Base-by-base conservation (phyloP, 1,140 invertebrate species). In the Gyrodactylus salaris region DNA sequence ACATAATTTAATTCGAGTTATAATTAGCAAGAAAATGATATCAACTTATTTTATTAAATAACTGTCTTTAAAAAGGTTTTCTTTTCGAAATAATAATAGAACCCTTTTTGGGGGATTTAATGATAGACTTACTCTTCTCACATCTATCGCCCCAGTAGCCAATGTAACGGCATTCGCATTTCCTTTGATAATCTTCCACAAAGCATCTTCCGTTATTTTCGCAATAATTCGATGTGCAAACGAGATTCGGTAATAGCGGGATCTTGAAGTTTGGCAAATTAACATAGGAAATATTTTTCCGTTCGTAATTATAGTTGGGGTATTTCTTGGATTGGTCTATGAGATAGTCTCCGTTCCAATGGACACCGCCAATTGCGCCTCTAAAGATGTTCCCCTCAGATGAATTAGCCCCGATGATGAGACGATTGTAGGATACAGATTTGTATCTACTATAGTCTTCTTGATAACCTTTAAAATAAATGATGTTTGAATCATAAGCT, bases 81-180 rank as follows among this genome's bases (percentile, higher is more conserved):
- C n/a, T n/a, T n/a, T n/a, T n/a, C n/a, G n/a, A n/a, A n/a, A n/a
- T n/a, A n/a, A n/a, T n/a, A n/a, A n/a, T n/a, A n/a, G n/a, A n/a
- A n/a, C n/a, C n/a, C n/a, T n/a, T n/a, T n/a, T n/a, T n/a, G n/a
- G n/a, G n/a, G n/a, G n/a, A n/a, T n/a, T n/a, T n/a, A n/a, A n/a
- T n/a, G n/a, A n/a, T 24, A 71, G 26, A 24, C 7, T 71, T 71
- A 71, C 70, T 22, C 26, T 71, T 21, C 20, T 71, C 70, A 71
- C 70, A 71, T 71, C 25, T 24, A 25, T 71, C 25, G 20, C 70
- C 70, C 21, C 23, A 7, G 26, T 24, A 71, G 1, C 70, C 70
- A 71, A 21, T 71, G 7, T 25, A 25, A 25, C 24, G 20, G 25
- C 70, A 71, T 7, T 71, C 70, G n/a, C 70, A 71, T 25, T 2